Evolutionary conservation across 2,888 invertebrate genomes (phyloP), one percentile per base, ranked within the genome.

Genomic region (Unio delphinus): DNA sequence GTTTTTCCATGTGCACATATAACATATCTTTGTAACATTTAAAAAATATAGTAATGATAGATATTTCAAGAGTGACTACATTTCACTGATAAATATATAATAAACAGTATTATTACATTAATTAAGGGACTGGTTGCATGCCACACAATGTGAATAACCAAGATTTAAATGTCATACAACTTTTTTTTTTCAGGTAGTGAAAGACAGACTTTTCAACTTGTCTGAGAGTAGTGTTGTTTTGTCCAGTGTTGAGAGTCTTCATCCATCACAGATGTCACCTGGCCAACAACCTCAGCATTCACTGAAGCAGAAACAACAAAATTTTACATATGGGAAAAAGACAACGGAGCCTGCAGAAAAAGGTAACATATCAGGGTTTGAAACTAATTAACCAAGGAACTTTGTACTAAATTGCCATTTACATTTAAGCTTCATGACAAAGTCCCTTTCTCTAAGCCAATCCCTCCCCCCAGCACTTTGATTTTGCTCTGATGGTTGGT

Each of bases 211-310:
- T 64, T 86, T 86, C 72, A 79, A 80, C 61, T 68, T 77, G 34
- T 81, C 84, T 0, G 75, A 70, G 58, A 80, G 80, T 67, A 74
- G 80, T 17, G 71, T 82, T 15, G 66, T 81, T 34, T 58, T 77
- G 45, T 83, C 84, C 17, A 86, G 85, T 78, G 83, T 86, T 7
- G 86, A 86, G 64, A 84, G 82, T 72, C 75, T 80, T 54, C 76
- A 81, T 7, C 73, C 75, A 28, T 57, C 72, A 23, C 45, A 45
- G 11, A 65, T 64, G 15, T 73, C 76, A 28, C 62, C 61, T 23
- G 73, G 66, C 6, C 61, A 65, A 64, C 60, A 69, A 26, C 69
- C 67, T 54, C 56, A 62, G 63, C 62, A 66, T 57, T 61, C 66
- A 11, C 65, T 72, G 59, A 45, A 45, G 15, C 45, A 45, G 45